Conservation (phyloP, 2,797 vertebrate species). For the Lerista edwardsae region DNA sequence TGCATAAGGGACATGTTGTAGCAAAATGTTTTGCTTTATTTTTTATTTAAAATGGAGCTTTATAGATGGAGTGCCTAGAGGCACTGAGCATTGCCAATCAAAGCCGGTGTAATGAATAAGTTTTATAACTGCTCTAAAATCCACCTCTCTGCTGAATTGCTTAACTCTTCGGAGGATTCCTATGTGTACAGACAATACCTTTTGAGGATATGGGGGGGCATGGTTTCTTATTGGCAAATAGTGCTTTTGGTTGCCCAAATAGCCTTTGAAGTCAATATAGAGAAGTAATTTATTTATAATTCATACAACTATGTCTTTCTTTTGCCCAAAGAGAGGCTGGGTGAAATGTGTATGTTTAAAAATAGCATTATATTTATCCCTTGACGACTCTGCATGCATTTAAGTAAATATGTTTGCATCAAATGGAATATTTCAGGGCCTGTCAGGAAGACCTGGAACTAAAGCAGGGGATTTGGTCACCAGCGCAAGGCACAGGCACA, state of each 20-base stretch:
- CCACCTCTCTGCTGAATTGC: not conserved
- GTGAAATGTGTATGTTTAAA: constrained; percentile 35
- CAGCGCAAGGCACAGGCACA: not conserved
- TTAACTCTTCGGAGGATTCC: accelerated
- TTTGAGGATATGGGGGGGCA: not conserved
- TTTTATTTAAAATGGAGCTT: constrained; percentile 40
- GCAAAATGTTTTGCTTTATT: constrained; percentile 45
- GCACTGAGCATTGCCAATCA: constrained; percentile 33
- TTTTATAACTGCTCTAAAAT: not conserved
- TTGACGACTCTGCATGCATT: constrained; percentile 1
- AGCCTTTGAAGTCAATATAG: constrained; percentile 61
- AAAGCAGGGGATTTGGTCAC: not conserved
- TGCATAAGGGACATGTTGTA: constrained; percentile 10
- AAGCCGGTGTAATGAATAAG: constrained; percentile 10
- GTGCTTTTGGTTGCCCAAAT: constrained; percentile 49
- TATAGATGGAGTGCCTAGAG: constrained; percentile 46
- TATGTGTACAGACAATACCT: not conserved
- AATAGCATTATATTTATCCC: accelerated
- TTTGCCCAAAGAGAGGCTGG: not conserved
- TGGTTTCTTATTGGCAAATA: constrained; percentile 18
- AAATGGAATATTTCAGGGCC: not conserved
- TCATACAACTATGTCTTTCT: not conserved
- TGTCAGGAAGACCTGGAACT: not conserved
- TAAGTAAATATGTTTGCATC: constrained; percentile 8
- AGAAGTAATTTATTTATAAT: constrained; percentile 22